phyloP scores from a whole-genome alignment of 2,113 vertebrate species.

The Meleagris gallopavo region DNA sequence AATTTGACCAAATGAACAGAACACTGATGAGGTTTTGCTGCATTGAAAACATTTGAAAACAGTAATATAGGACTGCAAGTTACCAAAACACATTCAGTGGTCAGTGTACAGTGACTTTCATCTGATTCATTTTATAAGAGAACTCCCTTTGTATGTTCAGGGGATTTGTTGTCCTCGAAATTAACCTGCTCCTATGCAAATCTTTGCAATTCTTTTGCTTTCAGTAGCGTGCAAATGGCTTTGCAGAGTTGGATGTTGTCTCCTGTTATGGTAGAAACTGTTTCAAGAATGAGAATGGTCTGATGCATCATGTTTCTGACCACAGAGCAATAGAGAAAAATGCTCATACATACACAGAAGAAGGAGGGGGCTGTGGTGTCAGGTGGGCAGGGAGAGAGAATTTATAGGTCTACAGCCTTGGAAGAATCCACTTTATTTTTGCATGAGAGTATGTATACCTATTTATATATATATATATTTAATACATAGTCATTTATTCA shows the following conservation, averaged over 20 bases:
- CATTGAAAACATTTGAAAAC: neutral
- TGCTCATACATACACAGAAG: neutral
- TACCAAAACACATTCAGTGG: neutral
- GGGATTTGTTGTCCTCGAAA: constrained; percentile 10
- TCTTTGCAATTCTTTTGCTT: constrained; percentile 41
- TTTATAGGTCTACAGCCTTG: neutral
- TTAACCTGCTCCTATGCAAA: constrained; percentile 35
- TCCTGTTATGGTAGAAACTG: neutral
- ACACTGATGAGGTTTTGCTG: neutral
- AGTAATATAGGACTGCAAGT: neutral
- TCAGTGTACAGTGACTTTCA: neutral
- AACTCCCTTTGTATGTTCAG: constrained; percentile 12
- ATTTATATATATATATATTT: neutral
- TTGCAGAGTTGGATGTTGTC: constrained; percentile 52
- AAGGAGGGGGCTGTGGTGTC: neutral
- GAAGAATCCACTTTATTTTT: neutral
- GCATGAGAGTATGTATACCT: neutral
- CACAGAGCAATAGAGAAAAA: neutral
- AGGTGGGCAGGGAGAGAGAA: neutral
- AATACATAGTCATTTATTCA: neutral
- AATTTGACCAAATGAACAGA: neutral
- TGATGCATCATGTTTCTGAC: constrained; percentile 18
- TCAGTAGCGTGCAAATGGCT: constrained; percentile 9
- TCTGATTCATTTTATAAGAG: constrained; percentile 60
- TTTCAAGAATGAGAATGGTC: constrained; percentile 12